Conservation (phyloP, 2,888 invertebrate genomes). For the Drosophila meridionalis region DNA sequence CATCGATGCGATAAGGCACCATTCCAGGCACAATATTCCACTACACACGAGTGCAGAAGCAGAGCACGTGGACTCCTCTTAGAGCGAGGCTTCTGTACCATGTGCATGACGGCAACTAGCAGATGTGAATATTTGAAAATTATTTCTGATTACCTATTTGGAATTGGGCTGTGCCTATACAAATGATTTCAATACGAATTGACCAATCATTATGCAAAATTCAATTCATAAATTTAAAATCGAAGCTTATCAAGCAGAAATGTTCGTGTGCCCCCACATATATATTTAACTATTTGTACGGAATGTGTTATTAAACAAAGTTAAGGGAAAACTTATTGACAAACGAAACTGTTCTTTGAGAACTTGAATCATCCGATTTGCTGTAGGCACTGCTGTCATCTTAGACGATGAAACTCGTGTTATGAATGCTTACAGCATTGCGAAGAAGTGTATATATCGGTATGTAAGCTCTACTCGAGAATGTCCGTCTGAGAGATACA, state of each 20-base stretch:
- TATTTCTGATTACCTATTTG: constrained; percentile 1
- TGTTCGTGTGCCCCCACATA: background rate
- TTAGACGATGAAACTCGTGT: background rate
- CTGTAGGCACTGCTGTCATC: background rate
- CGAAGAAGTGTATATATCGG: background rate
- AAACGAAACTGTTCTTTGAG: background rate
- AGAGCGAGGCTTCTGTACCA: background rate
- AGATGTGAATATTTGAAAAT: background rate
- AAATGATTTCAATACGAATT: background rate
- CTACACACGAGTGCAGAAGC: constrained; percentile 13
- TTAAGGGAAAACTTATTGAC: background rate
- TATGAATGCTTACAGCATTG: background rate
- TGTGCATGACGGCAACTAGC: background rate
- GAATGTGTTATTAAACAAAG: background rate
- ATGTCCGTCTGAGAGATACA: background rate
- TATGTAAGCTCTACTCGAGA: background rate
- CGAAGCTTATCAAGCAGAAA: background rate
- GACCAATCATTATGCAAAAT: background rate
- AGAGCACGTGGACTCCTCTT: constrained; percentile 1
- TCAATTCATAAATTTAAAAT: background rate
- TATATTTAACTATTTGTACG: background rate
- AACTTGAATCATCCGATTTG: background rate
- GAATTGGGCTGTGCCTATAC: background rate
- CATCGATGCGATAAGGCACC: constrained; percentile 67
- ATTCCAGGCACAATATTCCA: constrained; percentile 60